Conservation (phyloP, 2,888 invertebrate genomes). For the Noctua janthe region DNA sequence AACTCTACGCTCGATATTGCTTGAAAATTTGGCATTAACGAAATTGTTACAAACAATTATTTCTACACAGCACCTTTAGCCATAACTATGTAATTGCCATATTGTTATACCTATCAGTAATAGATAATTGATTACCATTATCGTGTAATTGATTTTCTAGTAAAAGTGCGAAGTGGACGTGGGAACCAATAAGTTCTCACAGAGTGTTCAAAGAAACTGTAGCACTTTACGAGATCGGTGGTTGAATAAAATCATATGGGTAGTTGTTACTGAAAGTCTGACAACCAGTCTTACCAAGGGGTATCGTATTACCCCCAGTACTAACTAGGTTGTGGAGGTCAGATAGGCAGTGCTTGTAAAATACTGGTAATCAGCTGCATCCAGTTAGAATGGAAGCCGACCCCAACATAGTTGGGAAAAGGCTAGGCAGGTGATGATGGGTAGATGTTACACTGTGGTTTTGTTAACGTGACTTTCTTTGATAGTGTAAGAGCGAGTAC, state of each 20-base stretch:
- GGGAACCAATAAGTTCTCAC: conserved; percentile 47
- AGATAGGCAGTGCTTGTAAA: no score
- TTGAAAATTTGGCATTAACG: conserved; percentile 5
- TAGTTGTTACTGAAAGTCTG: neutral
- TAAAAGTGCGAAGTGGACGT: conserved; percentile 40
- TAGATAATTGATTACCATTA: conserved; percentile 18
- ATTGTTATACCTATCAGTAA: conserved; percentile 9
- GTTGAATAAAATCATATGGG: conserved; percentile 23
- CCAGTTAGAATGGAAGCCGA: no score
- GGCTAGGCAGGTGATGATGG: no score
- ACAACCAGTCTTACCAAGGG: no score
- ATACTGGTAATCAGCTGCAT: no score
- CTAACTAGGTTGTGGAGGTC: no score
- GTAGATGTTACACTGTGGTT: no score
- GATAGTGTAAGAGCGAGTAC: no score
- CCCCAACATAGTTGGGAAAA: no score
- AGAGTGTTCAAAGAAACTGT: conserved; percentile 27
- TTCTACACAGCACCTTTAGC: conserved; percentile 4
- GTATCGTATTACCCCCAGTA: no score
- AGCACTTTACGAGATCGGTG: conserved; percentile 31
- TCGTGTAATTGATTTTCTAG: conserved; percentile 43
- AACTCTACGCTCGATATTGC: neutral
- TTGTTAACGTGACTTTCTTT: no score
- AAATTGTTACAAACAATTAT: conserved; percentile 25
- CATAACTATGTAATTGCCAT: conserved; percentile 12